Conservation (phyloP, 2,113 vertebrate genomes). For the Erpornis zantholeuca region DNA sequence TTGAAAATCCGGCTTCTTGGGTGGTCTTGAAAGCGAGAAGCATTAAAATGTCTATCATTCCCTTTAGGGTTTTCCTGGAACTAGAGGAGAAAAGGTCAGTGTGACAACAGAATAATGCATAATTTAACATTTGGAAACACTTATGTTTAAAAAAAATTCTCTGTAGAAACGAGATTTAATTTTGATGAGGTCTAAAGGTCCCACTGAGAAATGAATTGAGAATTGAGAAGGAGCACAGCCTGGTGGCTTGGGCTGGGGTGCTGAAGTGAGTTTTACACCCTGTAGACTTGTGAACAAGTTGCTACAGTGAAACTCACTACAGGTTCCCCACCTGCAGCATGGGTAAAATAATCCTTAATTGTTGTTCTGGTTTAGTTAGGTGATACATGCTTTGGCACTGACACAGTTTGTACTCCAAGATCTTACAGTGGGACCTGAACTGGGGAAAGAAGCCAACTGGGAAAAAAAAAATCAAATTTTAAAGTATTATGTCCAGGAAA, state of each 20-base stretch:
- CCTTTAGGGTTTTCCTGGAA: conserved; percentile 89
- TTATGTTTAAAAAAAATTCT: not conserved
- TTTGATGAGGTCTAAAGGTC: not conserved
- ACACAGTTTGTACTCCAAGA: not conserved
- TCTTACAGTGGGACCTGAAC: not conserved
- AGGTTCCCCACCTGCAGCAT: not conserved
- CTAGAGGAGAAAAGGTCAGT: conserved; percentile 96
- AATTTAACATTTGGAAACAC: not conserved
- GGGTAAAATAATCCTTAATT: not conserved
- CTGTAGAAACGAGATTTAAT: not conserved
- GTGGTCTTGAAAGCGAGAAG: not conserved
- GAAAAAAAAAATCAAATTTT: not conserved
- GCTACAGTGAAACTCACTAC: not conserved
- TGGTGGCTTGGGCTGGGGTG: not conserved
- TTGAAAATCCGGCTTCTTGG: not conserved
- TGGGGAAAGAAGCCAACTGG: not conserved
- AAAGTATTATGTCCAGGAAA: not conserved
- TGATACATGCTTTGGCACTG: not conserved
- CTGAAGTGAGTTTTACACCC: not conserved
- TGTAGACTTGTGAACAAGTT: not conserved
- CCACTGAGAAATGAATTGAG: not conserved
- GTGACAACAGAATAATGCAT: not conserved
- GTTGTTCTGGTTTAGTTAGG: not conserved
- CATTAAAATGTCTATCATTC: conserved; percentile 55
- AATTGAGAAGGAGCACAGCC: not conserved